Base-by-base conservation (phyloP, 1,140 invertebrate species). In the Drosophila punjabiensis region DNA sequence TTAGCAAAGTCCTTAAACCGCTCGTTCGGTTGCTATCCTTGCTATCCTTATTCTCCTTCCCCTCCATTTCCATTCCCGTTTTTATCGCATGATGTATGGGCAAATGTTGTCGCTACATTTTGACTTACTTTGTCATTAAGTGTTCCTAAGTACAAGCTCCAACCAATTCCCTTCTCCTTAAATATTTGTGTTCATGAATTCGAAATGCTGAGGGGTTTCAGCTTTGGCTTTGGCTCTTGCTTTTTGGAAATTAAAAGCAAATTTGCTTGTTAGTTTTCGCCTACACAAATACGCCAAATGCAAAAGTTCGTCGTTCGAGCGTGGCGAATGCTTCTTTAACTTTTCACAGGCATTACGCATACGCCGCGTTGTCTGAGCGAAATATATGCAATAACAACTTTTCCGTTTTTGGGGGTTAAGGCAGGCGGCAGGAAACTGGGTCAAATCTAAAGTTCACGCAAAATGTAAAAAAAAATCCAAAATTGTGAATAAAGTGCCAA, bases 191-290 rank as follows among this genome's bases (percentile, higher is more conserved):
- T 62, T 60, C 65, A 73, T 86, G 80, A 69, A 76, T 88, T 73
- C 67, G 39, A 65, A 80, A 88, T 88, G 64, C 10, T 13, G 6
- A 10, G 59, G 30, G 41, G 41, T 61, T 66, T 73, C 55, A 33
- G 45, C 59, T 45, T 56, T 47, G 63, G 45, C 67, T 37, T 37
- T 24, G n/a, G 39, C 50, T 35, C 18, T 37, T 24, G 53, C 55
- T 56, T 48, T 62, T 70, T 48, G 47, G 30, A 81, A 85, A 88
- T 90, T 81, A 85, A 89, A 89, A 85, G 82, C 75, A 89, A 89
- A 89, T 89, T 80, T 85, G 77, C 48, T 65, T 67, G 79, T 68
- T 43, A 70, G 79, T 82, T 81, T 69, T 47, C 11, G 39, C 39
- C 50, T 68, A 55, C 24, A 11, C 30, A 53, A 35, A 35, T 39